Conservation (phyloP, 2,797 vertebrate species). For the Onychomys arenicola region DNA sequence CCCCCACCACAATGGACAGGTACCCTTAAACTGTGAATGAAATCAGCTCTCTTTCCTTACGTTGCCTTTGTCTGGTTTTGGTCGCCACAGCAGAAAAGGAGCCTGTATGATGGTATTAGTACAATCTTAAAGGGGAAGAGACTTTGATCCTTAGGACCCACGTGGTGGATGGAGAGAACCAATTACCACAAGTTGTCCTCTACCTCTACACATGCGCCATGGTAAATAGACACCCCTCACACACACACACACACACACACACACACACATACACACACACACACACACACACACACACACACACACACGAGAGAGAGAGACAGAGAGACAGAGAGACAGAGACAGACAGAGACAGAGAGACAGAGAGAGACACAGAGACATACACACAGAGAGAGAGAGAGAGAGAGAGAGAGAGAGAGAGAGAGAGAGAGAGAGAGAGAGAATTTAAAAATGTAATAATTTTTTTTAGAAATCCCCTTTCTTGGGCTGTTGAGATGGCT, state of each 20-base stretch:
- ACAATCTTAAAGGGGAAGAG: neutral
- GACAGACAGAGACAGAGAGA: too few relatives aligned
- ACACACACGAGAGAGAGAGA: too few relatives aligned
- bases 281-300: too few relatives aligned
- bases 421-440: neutral
- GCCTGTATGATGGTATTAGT: neutral
- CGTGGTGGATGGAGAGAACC: neutral
- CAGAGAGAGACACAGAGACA: too few relatives aligned
- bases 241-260: neutral
- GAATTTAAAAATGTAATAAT: neutral
- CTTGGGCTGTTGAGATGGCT: neutral
- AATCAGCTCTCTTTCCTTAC: neutral
- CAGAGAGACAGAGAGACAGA: too few relatives aligned
- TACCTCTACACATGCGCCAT: neutral
- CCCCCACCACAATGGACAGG: neutral
- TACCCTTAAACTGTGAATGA: too few relatives aligned
- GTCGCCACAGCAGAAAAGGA: neutral
- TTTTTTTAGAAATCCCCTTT: neutral
- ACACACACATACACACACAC: neutral
- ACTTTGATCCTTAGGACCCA: neutral
- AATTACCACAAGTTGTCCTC: neutral
- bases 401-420: neutral
- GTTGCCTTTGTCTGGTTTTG: neutral
- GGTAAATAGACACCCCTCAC: neutral
- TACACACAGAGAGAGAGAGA: too few relatives aligned